A percentile compares a stretch with the other conserved stretches of the same genome.
Conservation (phyloP, 2,113 vertebrate genomes). For the Sakesphorus luctuosus region DNA sequence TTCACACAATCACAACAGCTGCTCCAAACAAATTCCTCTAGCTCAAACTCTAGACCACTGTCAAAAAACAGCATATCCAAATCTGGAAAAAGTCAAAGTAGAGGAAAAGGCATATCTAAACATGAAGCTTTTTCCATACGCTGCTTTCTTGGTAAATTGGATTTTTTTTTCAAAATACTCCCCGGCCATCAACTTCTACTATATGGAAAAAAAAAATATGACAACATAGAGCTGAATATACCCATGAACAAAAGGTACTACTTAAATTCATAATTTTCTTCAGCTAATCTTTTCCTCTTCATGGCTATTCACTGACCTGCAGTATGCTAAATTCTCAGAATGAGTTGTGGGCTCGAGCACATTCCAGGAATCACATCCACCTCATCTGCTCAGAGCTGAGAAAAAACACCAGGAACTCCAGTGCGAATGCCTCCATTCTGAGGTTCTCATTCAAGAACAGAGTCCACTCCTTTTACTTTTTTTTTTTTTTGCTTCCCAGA, state of each 20-base stretch:
- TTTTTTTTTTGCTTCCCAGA: slow-evolving; percentile 33
- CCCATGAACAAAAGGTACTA: neutral
- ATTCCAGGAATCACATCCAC: neutral
- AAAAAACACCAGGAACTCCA: neutral
- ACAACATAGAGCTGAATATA: neutral
- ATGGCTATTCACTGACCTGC: neutral
- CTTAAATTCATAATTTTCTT: neutral
- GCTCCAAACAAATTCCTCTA: neutral
- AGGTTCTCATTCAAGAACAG: neutral
- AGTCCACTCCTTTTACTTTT: neutral
- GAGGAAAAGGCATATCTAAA: neutral
- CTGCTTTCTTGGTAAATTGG: neutral
- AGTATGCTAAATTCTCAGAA: neutral
- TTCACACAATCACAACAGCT: neutral
- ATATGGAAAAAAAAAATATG: neutral
- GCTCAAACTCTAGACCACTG: neutral
- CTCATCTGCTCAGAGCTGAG: neutral
- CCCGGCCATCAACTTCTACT: neutral
- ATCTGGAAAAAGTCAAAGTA: neutral
- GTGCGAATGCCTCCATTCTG: neutral
- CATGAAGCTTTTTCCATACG: neutral
- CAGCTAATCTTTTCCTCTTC: neutral
- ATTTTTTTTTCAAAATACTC: neutral
- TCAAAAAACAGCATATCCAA: neutral
- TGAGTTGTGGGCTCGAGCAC: neutral